Evolutionary conservation across 1,140 invertebrate genomes (phyloP), one percentile per base, ranked within the genome.

Genomic region (Anastrepha obliqua): DNA sequence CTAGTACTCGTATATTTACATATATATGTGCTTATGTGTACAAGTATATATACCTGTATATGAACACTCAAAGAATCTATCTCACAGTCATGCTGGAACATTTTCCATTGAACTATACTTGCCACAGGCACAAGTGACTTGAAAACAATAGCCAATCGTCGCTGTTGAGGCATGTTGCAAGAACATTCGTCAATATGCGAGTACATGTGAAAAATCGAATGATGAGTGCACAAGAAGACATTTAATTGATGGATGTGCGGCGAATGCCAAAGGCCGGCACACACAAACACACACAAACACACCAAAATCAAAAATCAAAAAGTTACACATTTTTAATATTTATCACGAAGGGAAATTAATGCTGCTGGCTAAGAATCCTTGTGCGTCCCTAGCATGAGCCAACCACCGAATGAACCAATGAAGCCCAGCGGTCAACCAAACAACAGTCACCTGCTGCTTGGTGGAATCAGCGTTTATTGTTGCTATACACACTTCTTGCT

Each of bases 91-190:
- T 81, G 15, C n/a, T 81, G 74, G 20, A 81, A n/a, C 7, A 55
- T 29, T 55, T 81, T 81, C 74, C 51, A 81, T 42, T 47, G 47
- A 51, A 81, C n/a, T 17, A 17, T 55, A n/a, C 6, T 39, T 74
- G 74, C 47, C 51, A 55, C 47, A 81, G 74, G 47, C 74, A 17
- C 47, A 39, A 55, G 47, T 29, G 20, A 81, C 47, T 55, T 13
- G 74, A 81, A 81, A 51, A 81, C 74, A 81, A 81, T 81, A 55
- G 74, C 7, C 74, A 81, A 81, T 81, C 74, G 74, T 81, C 74
- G 74, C 74, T 81, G 44, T 81, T 81, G 74, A n/a, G 74, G 74
- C 51, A 81, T 81, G 74, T 47, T 2, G 74, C 74, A 81, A n/a
- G 11, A 81, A 55, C 47, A 58, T 81, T 81, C 74, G 74, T 81